phyloP scores from a whole-genome alignment of 2,797 vertebrate genomes.

The Enteromius treurensis region DNA sequence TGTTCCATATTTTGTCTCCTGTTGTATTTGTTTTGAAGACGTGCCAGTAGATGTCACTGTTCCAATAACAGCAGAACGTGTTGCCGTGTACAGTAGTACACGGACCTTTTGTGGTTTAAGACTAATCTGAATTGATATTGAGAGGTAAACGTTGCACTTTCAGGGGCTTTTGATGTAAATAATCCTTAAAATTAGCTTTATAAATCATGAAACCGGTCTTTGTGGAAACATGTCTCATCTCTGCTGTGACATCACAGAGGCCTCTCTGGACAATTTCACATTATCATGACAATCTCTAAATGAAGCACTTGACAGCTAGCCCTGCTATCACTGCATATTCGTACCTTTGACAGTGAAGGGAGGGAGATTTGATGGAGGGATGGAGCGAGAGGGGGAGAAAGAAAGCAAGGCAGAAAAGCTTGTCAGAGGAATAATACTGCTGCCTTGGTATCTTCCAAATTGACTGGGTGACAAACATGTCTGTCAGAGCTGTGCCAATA shows the following conservation, averaged over 20 bases:
- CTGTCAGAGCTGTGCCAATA: conserved; percentile 84
- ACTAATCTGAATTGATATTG: conserved; percentile 5
- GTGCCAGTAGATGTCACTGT: conserved; percentile 80
- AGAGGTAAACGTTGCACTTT: conserved; percentile 14
- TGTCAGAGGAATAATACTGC: conserved; percentile 80
- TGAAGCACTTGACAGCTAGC: conserved; percentile 52
- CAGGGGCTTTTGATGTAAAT: background rate
- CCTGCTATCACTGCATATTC: conserved; percentile 50
- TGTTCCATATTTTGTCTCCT: conserved; percentile 33
- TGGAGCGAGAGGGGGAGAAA: conserved; percentile 40
- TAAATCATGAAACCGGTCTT: background rate
- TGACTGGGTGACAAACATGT: conserved; percentile 86
- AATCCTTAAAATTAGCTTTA: conserved; percentile 9
- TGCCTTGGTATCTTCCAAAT: conserved; percentile 81
- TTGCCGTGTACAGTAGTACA: background rate
- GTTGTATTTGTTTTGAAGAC: conserved; percentile 31
- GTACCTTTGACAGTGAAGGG: conserved; percentile 53
- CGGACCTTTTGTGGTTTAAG: conserved; percentile 6
- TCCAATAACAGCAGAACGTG: conserved; percentile 66
- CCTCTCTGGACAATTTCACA: conserved; percentile 40
- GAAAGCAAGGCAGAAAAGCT: conserved; percentile 58
- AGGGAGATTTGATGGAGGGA: conserved; percentile 43
- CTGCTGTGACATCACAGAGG: conserved; percentile 24
- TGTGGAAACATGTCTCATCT: background rate
- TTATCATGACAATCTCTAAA: conserved; percentile 53